Evolutionary conservation across 2,888 invertebrate genomes (phyloP), one percentile per base, ranked within the genome.

Genomic region (Agriopis aurantiaria): DNA sequence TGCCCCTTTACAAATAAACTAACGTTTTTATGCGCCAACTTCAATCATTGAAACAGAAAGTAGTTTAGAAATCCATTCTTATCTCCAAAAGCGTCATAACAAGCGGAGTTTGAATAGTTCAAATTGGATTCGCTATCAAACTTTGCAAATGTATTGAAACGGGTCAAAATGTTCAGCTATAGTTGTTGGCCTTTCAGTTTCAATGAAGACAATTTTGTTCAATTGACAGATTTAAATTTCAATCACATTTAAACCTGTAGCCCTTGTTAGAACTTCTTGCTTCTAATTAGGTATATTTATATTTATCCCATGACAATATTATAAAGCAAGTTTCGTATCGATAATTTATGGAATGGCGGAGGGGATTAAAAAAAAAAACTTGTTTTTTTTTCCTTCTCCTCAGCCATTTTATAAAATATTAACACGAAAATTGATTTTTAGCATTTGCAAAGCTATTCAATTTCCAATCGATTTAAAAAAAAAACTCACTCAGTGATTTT

Each of bases 61-160:
- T 56, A 52, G 51, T 65, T 65, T 58, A 43, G 33, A 52, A 65
- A 58, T 56, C 56, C 23, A 61, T 53, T 65, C 17, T 61, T 60
- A 56, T 46, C 56, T 69, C 66, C 59, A 46, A 67, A 70, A 65
- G 68, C 57, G 65, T 52, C 56, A 58, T 71, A 66, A 74, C 71
- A 71, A 70, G 67, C 66, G 53, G 72, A 80, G 81, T 78, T 81
- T 76, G 74, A 77, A 79, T 74, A 78, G 79, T 79, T 76, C 58
- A 63, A 65, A 67, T 72, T 55, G 69, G 64, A 68, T 72, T 72
- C 59, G 71, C 62, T 65, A 74, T 73, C 71, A 75, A 76, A 75
- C 77, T 80, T 65, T 66, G 10, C 61, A 49, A 65, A 63, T 73
- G 75, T 81, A 78, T 77, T 71, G 72, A 57, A 75, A 76, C 73